These are phyloP conservation scores for Hephaestus fuliginosus DNA, from an alignment of 2,797 vertebrate genomes.

Conservation along the genomic window DNA sequence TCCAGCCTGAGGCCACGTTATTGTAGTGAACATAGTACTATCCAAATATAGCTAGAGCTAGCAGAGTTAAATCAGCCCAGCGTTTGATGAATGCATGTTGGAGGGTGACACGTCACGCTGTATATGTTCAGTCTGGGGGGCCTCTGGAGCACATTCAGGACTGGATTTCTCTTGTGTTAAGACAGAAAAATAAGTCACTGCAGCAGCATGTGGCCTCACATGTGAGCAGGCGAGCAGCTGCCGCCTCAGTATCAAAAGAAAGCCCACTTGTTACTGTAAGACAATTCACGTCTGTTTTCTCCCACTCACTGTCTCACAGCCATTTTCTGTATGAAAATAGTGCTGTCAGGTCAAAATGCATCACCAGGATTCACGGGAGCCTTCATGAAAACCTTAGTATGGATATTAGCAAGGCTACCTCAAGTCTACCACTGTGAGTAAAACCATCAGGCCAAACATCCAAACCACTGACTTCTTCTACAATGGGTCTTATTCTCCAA, in stretches of 20 bases:
- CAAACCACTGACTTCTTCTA: neutral
- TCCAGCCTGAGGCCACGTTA: too few species aligned
- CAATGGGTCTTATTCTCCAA: neutral
- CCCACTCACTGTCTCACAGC: neutral
- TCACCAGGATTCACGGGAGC: neutral
- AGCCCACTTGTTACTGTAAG: neutral
- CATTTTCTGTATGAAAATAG: neutral
- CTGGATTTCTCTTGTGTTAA: neutral
- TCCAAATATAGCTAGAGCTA: too few species aligned
- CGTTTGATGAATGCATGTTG: too few species aligned
- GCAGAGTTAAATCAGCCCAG: too few species aligned
- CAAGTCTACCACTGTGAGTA: neutral
- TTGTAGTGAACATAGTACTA: too few species aligned
- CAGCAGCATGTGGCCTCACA: neutral
- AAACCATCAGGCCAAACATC: conserved; percentile 8
- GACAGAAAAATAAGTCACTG: neutral
- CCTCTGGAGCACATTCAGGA: neutral
- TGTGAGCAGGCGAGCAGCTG: neutral
- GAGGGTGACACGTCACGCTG: too few species aligned
- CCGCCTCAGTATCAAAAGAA: too few species aligned
- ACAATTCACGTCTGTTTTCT: neutral
- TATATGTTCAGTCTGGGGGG: too few species aligned
- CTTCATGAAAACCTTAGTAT: neutral
- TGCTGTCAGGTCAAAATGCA: neutral
- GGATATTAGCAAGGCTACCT: neutral